phyloP scores from a whole-genome alignment of 2,888 invertebrate genomes.

The Rosalia funebris region DNA sequence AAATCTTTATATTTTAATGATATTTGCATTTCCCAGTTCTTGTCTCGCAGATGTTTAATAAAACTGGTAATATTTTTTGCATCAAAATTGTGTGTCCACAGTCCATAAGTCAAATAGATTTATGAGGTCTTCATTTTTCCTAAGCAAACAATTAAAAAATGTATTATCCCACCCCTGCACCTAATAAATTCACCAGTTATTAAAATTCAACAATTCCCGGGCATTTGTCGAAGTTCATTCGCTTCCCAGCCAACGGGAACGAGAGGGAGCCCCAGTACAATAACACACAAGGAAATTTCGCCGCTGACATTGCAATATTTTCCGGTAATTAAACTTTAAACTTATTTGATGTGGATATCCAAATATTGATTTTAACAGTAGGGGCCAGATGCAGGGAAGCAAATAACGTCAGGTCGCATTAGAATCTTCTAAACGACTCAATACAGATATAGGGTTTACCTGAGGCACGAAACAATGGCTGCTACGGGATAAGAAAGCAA shows the following conservation, averaged over 20 bases:
- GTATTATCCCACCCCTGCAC: conserved; percentile 9
- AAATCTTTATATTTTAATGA: too few species aligned
- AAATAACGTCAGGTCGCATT: conserved; percentile 49
- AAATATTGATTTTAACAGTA: conserved; percentile 52
- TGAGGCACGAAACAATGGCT: conserved; percentile 53
- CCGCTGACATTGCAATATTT: conserved; percentile 53
- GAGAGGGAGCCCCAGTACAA: conserved; percentile 22
- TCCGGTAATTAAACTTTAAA: conserved; percentile 53
- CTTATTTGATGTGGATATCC: conserved; percentile 48
- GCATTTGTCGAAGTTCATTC: conserved; percentile 8
- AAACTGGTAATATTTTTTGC: too few species aligned
- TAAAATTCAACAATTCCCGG: conserved; percentile 17
- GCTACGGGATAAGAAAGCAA: conserved; percentile 53
- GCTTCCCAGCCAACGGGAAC: conserved; percentile 5
- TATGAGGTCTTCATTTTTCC: not conserved
- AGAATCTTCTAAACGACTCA: conserved; percentile 47
- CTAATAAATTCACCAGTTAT: conserved; percentile 21
- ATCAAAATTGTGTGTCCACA: too few species aligned
- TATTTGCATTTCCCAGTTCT: too few species aligned
- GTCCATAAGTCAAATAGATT: not conserved
- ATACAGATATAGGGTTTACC: conserved; percentile 49
- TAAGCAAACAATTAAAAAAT: conserved; percentile 18
- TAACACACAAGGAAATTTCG: conserved; percentile 35
- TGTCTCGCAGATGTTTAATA: too few species aligned
- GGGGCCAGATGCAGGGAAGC: conserved; percentile 46